These are phyloP conservation scores for Melipona bicolor DNA, from an alignment of 2,888 invertebrate species.

Conservation along the genomic window DNA sequence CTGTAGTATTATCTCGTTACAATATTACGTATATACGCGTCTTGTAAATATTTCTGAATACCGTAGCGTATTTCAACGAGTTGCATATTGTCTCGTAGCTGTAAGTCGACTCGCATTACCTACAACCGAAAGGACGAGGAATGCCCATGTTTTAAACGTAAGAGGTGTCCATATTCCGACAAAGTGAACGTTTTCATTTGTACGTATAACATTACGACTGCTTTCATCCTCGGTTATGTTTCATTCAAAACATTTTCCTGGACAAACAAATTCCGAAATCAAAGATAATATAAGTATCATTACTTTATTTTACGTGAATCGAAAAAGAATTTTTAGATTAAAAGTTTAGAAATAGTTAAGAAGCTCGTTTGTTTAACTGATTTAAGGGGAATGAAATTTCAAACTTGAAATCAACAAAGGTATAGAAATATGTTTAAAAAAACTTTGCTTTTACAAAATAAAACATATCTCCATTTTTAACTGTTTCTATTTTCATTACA, in stretches of 20 bases:
- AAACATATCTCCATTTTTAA: background rate
- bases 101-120: conserved; percentile 25
- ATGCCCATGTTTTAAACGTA: background rate
- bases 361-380: too few species aligned
- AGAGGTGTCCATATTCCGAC: conserved; percentile 15
- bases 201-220: background rate
- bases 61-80: background rate
- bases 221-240: background rate
- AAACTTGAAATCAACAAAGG: too few species aligned
- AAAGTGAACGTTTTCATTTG: conserved; percentile 15
- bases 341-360: too few species aligned
- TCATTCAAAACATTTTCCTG: conserved; percentile 1
- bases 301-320: background rate
- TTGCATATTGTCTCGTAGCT: conserved; percentile 2
- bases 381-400: too few species aligned
- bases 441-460: background rate
- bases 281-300: conserved; percentile 3
- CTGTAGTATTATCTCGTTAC: background rate
- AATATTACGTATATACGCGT: background rate
- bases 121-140: background rate
- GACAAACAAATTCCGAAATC: too few species aligned
- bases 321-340: background rate
- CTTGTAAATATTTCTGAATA: background rate
- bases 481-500: too few species aligned
- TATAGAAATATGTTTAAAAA: too few species aligned